phyloP scores from a whole-genome alignment of 2,888 invertebrate genomes.

The Macrophya annulata region DNA sequence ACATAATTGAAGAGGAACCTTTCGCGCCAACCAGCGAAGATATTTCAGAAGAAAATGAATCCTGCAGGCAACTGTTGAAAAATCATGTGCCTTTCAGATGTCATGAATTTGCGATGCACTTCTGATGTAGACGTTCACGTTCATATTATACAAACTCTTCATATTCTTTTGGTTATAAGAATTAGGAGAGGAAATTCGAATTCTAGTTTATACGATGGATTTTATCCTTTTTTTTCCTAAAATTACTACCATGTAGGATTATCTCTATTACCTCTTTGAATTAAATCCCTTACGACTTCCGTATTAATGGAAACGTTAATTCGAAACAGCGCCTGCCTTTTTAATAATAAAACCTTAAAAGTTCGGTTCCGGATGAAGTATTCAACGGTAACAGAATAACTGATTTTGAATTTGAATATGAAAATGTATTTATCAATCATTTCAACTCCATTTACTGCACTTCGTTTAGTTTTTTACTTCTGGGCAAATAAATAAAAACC shows the following conservation, averaged over 20 bases:
- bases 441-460: neutral
- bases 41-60: slow-evolving; percentile 73
- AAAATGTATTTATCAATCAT: neutral
- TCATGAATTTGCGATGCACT: neutral
- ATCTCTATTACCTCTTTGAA: neutral
- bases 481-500: neutral
- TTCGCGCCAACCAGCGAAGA: slow-evolving; percentile 59
- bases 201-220: neutral
- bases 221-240: neutral
- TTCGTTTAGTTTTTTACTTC: neutral
- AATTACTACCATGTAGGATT: neutral
- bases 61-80: slow-evolving; percentile 55
- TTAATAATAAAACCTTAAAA: neutral
- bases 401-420: neutral
- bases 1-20: slow-evolving; percentile 72
- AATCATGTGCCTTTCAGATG: neutral
- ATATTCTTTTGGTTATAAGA: neutral
- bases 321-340: neutral
- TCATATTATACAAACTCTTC: neutral
- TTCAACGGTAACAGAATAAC: neutral
- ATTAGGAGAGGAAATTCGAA: neutral
- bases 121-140: neutral
- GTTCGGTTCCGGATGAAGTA: neutral
- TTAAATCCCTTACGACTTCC: neutral
- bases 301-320: neutral